Evolutionary conservation across 2,797 vertebrate species (phyloP).

Genomic region (Heliangelus exortis): DNA sequence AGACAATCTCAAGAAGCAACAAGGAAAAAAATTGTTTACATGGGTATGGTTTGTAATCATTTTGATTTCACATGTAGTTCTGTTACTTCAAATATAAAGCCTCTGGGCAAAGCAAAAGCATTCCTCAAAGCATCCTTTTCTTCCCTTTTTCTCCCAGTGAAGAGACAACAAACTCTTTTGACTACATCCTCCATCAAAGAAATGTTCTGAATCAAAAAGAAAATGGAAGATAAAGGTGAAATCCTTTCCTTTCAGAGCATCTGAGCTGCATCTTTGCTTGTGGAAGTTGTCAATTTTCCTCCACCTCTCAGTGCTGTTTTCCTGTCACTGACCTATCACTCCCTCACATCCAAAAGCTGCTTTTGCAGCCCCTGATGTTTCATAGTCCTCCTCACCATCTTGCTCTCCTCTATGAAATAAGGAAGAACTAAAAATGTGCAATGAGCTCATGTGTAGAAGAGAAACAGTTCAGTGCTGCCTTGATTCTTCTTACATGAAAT

Average conservation of each 20-base stretch:
- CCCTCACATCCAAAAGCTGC: slow-evolving; percentile 9
- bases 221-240: slow-evolving; percentile 22
- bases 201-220: slow-evolving; percentile 42
- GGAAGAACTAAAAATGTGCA: slow-evolving; percentile 41
- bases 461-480: neutral
- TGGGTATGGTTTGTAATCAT: neutral
- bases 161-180: neutral
- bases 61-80: slow-evolving; percentile 25
- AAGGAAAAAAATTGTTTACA: neutral
- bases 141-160: slow-evolving; percentile 6
- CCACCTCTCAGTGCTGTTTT: slow-evolving; percentile 30
- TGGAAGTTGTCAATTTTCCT: slow-evolving; percentile 46
- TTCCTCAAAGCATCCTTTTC: neutral
- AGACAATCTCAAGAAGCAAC: neutral
- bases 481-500: neutral
- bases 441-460: neutral
- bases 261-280: slow-evolving; percentile 14
- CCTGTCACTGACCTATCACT: slow-evolving; percentile 42
- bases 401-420: slow-evolving; percentile 13
- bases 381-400: neutral
- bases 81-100: slow-evolving; percentile 24
- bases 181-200: slow-evolving; percentile 44
- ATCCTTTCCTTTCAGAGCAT: slow-evolving; percentile 21
- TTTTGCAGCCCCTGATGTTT: slow-evolving; percentile 37
- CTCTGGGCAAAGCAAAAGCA: neutral